Evolutionary conservation across 2,113 vertebrate species (phyloP), one percentile per base, ranked within the genome.

Genomic region (Pseudonaja textilis): DNA sequence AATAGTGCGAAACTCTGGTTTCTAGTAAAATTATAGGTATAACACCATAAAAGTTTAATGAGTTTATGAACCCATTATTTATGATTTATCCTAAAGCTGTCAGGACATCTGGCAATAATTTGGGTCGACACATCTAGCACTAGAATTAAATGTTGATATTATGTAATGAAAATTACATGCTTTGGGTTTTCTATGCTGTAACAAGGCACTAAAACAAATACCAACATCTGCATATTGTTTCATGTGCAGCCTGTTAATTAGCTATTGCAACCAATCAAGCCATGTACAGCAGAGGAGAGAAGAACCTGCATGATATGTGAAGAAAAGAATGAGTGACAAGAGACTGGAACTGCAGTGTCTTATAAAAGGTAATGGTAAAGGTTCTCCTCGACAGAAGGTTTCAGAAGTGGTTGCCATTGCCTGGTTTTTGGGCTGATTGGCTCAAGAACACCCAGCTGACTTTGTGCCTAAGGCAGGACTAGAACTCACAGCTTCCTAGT

Each of bases 51-150:
- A 91, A 95, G 90, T 2, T 88, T 42, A 93, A 96, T 94, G 91
- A 94, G 94, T 93, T 96, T 94, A 95, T 93, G 95, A 96, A 95
- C 95, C 91, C 74, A 95, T 94, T 96, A 95, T 94, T 97, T 94
- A 91, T 95, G 95, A 97, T 97, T 96, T 95, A 97, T 96, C 95
- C 95, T 20, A 3, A 93, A 97, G 95, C 95, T 95, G 95, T 96
- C 95, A 95, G 95, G 96, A 91, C 95, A 92, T 93, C 93, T 95
- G 89, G 96, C 96, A 96, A 96, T 96, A 97, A 97, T 95, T 95
- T 96, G 96, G 95, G 96, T 87, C 96, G 97, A 92, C 96, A 92
- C 39, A 88, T 96, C 95, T 94, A 94, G 89, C 0, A 34, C 95
- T 92, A 22, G 95, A 95, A 95, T 95, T 96, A 93, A 96, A 95